These are phyloP conservation scores for Sebastolobus altivelis DNA, from an alignment of 2,797 vertebrate genomes.

Conservation along the genomic window DNA sequence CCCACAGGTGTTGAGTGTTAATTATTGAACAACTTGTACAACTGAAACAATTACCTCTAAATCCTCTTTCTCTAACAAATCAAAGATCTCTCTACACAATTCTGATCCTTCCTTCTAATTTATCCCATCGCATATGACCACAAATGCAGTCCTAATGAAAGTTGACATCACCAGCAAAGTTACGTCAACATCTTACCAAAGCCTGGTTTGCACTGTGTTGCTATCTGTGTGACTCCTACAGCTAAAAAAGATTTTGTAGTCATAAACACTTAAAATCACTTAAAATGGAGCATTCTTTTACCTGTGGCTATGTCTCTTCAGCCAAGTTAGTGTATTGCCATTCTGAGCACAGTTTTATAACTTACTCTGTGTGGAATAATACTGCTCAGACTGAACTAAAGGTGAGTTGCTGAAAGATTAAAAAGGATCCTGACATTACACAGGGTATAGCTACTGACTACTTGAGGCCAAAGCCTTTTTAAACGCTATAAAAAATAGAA, in stretches of 20 bases:
- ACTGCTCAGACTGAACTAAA: neutral
- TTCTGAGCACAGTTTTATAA: neutral
- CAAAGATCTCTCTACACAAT: neutral
- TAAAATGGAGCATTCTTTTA: neutral
- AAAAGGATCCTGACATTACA: neutral
- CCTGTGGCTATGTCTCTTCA: neutral
- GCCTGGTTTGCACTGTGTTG: neutral
- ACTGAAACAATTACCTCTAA: too few relatives aligned
- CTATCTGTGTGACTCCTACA: too few relatives aligned
- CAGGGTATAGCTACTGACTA: neutral
- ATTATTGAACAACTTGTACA: too few relatives aligned
- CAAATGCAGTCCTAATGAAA: too few relatives aligned
- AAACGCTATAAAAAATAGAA: neutral
- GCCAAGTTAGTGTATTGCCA: neutral
- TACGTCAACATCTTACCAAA: too few relatives aligned
- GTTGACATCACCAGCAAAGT: too few relatives aligned
- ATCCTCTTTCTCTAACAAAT: neutral
- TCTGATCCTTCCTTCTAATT: neutral
- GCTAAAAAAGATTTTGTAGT: neutral
- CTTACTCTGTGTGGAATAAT: slow-evolving; percentile 1
- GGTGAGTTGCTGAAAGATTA: too few relatives aligned
- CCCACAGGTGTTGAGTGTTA: too few relatives aligned
- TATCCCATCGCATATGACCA: too few relatives aligned
- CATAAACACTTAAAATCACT: neutral
- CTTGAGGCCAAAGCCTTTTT: too few relatives aligned